A percentile compares a stretch with the other conserved stretches of the same genome.
phyloP scores from a whole-genome alignment of 2,797 vertebrate genomes.

The Chromis chromis region DNA sequence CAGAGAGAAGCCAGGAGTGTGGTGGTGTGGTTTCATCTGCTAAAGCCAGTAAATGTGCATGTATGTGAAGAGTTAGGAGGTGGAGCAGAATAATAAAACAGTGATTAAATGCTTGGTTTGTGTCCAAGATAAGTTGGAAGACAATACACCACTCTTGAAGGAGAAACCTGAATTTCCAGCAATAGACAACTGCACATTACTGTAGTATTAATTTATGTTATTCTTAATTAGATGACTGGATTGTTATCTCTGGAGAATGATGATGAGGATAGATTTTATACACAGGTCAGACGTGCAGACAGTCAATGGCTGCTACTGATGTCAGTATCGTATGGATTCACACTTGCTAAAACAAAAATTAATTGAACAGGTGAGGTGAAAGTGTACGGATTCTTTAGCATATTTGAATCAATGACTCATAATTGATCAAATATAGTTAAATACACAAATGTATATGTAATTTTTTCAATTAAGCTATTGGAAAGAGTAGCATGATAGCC shows the following conservation, averaged over 20 bases:
- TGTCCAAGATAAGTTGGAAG: background rate
- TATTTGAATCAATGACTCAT: no score
- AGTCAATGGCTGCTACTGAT: background rate
- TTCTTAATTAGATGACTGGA: slow-evolving; percentile 10
- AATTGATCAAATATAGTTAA: no score
- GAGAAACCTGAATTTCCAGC: no score
- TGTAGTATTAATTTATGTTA: background rate
- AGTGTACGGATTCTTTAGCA: background rate
- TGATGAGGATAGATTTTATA: slow-evolving; percentile 20
- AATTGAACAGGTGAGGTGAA: background rate
- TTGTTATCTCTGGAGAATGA: slow-evolving; percentile 45
- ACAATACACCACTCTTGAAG: background rate
- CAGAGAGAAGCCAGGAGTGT: no score
- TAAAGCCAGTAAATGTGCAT: no score
- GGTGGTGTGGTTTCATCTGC: no score
- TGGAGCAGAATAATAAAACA: no score
- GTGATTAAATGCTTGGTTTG: background rate
- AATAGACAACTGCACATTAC: background rate
- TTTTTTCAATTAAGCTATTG: no score
- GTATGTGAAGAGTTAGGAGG: background rate
- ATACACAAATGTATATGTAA: no score
- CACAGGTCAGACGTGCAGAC: background rate
- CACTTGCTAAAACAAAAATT: no score
- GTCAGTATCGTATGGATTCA: background rate
- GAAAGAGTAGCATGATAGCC: no score